Conservation (phyloP, 2,113 vertebrate species). For the Phylloscopus trochiloides region DNA sequence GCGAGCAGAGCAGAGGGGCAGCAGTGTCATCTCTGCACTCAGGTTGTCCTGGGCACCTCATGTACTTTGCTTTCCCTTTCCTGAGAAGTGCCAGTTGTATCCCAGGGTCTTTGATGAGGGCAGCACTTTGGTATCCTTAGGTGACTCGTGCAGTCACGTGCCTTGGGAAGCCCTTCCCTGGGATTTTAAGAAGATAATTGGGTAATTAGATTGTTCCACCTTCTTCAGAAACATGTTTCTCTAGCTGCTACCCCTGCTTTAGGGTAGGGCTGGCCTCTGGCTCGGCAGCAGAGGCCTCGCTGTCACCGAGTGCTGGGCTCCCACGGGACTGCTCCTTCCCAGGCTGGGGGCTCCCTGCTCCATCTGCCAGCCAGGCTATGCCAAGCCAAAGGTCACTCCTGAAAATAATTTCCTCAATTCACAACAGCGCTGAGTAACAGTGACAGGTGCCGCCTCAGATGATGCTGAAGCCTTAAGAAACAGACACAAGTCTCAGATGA, state of each 20-base stretch:
- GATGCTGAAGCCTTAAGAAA: slow-evolving; percentile 33
- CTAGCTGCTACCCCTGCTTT: not conserved
- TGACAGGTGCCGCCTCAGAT: slow-evolving; percentile 50
- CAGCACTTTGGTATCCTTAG: not conserved
- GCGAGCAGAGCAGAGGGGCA: not conserved
- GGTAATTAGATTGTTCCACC: not conserved
- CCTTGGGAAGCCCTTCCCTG: not conserved
- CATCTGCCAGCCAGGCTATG: not conserved
- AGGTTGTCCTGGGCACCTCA: fast-evolving
- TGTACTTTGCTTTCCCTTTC: not conserved
- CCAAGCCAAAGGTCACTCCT: slow-evolving; percentile 29
- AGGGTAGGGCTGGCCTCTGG: not conserved
- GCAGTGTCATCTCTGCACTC: not conserved
- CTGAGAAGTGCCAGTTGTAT: not conserved
- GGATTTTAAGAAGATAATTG: not conserved
- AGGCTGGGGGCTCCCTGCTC: not conserved
- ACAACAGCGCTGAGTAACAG: not conserved
- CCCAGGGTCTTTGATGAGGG: not conserved
- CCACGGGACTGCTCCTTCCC: not conserved
- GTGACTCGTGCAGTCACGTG: fast-evolving
- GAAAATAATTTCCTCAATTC: not conserved
- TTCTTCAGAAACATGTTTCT: not conserved
- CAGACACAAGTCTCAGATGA: not conserved
- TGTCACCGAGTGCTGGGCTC: fast-evolving
- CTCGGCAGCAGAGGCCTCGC: not conserved